Evolutionary conservation across 2,113 vertebrate genomes (phyloP).

Genomic region (Motacilla alba): DNA sequence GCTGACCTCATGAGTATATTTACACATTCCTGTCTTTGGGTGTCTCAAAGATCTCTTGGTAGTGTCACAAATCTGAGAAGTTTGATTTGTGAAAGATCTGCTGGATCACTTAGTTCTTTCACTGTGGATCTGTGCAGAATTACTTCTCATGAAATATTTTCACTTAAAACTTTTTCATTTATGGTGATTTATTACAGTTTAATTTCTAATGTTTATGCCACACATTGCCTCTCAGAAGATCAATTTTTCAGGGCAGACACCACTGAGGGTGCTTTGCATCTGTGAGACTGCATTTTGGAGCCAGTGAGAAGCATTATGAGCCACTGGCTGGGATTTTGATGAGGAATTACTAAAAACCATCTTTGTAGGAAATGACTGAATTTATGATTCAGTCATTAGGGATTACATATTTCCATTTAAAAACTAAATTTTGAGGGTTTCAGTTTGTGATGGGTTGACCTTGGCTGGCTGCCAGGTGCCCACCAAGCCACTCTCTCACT

Average conservation of each 20-base stretch:
- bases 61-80: not conserved
- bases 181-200: not conserved
- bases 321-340: not conserved
- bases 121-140: not conserved
- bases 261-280: not conserved
- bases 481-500: not conserved
- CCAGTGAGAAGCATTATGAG: not conserved
- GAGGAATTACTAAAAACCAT: not conserved
- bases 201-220: constrained; percentile 23
- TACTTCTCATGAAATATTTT: not conserved
- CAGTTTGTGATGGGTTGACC: not conserved
- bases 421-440: not conserved
- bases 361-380: not conserved
- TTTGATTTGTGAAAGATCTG: not conserved
- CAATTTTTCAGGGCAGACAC: not conserved
- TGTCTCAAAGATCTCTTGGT: not conserved
- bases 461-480: not conserved
- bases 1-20: not conserved
- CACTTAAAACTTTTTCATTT: not conserved
- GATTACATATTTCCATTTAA: not conserved
- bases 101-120: constrained; percentile 5
- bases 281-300: not conserved
- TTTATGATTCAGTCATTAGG: not conserved
- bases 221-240: not conserved
- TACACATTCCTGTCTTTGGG: not conserved